A percentile compares a stretch with the other conserved stretches of the same genome.
phyloP scores from a whole-genome alignment of 2,113 vertebrate genomes.

The Phalacrocorax pelagicus region DNA sequence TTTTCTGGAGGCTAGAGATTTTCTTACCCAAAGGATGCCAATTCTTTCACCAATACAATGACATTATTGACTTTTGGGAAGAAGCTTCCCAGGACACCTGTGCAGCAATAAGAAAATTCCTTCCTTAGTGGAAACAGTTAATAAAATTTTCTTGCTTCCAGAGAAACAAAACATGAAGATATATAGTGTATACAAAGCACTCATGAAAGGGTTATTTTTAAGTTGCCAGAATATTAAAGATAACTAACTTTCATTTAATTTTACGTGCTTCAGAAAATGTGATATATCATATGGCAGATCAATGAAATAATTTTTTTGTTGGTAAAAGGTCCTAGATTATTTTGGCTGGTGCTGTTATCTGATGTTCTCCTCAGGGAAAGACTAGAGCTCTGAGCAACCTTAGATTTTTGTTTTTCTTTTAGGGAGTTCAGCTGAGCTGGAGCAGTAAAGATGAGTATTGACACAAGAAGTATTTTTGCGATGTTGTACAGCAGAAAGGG shows the following conservation, averaged over 20 bases:
- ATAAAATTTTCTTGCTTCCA: neutral
- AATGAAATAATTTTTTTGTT: neutral
- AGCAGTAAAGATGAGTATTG: neutral
- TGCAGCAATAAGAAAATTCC: neutral
- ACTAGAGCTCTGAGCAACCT: neutral
- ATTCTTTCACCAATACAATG: neutral
- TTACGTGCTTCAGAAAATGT: neutral
- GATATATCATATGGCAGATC: neutral
- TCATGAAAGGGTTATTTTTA: constrained; percentile 20
- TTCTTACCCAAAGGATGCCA: neutral
- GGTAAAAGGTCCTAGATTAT: neutral
- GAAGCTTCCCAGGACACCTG: neutral
- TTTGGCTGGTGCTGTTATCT: neutral
- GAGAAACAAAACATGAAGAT: neutral
- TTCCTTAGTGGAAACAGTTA: neutral
- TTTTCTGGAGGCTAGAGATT: neutral
- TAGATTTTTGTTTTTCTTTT: constrained; percentile 1
- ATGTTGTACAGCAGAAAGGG: neutral
- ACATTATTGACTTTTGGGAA: neutral
- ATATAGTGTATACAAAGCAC: neutral
- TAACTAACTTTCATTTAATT: constrained; percentile 3
- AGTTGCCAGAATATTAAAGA: neutral
- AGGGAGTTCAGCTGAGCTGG: neutral
- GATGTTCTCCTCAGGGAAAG: neutral
- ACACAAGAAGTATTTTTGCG: constrained; percentile 8